Conservation (phyloP, 2,113 vertebrate species). For the Nematolebias whitei region DNA sequence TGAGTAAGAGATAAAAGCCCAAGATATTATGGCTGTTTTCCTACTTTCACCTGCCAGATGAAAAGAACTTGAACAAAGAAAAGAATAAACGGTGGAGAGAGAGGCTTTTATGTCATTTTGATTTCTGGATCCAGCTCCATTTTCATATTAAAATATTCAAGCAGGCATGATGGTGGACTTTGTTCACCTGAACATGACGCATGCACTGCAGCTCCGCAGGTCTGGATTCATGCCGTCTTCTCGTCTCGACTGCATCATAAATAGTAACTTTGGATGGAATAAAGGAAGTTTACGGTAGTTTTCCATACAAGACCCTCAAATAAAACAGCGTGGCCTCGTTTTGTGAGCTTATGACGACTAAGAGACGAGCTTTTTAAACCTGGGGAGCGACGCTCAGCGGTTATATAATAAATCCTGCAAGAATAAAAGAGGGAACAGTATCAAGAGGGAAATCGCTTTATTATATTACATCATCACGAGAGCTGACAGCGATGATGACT, state of each 20-base stretch:
- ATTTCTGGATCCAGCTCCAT: neutral
- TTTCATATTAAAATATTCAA: neutral
- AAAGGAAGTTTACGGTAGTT: neutral
- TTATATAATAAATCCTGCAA: conserved; percentile 33
- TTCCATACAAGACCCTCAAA: conserved; percentile 1
- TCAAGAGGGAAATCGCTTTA: conserved; percentile 10
- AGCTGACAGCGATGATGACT: neutral
- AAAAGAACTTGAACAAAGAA: neutral
- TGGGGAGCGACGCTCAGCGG: conserved; percentile 1
- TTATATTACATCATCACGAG: conserved; percentile 13
- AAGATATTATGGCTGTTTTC: neutral
- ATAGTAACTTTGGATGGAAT: neutral
- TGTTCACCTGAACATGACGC: neutral
- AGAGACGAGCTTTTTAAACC: conserved; percentile 20
- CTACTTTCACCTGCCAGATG: neutral
- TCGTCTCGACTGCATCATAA: neutral
- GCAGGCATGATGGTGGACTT: neutral
- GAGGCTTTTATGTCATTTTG: conserved; percentile 4
- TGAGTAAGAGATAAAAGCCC: conserved; percentile 1
- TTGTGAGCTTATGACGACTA: conserved; percentile 26
- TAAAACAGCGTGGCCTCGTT: conserved; percentile 34
- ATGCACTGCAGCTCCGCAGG: neutral
- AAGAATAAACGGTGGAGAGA: neutral
- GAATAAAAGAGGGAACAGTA: conserved; percentile 21
- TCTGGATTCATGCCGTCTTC: neutral